phyloP scores from a whole-genome alignment of 2,888 invertebrate genomes.

The Hybos culiciformis region DNA sequence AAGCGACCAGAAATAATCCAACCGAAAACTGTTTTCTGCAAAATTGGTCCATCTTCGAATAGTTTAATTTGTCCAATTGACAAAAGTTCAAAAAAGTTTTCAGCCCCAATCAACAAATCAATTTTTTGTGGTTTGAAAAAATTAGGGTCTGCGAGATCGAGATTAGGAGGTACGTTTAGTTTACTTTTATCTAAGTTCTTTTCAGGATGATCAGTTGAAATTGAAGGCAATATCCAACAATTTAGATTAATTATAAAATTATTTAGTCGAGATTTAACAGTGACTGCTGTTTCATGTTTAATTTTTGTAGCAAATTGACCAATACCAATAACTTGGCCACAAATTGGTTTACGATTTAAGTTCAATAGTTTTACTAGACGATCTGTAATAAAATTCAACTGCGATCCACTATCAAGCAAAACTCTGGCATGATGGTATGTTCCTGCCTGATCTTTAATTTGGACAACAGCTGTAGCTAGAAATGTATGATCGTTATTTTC shows the following conservation, averaged over 20 bases:
- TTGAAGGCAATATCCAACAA: background rate
- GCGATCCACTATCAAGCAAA: background rate
- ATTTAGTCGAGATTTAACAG: background rate
- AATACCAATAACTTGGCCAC: background rate
- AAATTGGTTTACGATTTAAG: too few relatives aligned
- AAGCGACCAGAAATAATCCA: constrained; percentile 7
- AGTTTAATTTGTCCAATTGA: constrained; percentile 12
- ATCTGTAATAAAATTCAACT: background rate
- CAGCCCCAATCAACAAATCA: background rate
- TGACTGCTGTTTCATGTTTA: background rate
- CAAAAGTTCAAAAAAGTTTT: constrained; percentile 13
- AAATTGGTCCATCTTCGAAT: constrained; percentile 7
- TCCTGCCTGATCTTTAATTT: background rate
- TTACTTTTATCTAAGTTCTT: background rate
- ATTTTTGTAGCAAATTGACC: background rate
- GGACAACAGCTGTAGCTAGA: background rate
- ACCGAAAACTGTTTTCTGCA: constrained; percentile 12
- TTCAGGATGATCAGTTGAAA: background rate
- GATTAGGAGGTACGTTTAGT: background rate
- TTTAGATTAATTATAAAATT: background rate
- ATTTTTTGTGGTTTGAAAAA: background rate
- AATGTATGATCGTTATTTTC: too few relatives aligned
- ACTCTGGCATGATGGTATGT: background rate
- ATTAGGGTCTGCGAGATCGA: background rate
- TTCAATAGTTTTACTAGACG: too few relatives aligned